These are phyloP conservation scores for Drosophila nebulosa DNA, from an alignment of 1,140 invertebrate species.

Conservation along the genomic window DNA sequence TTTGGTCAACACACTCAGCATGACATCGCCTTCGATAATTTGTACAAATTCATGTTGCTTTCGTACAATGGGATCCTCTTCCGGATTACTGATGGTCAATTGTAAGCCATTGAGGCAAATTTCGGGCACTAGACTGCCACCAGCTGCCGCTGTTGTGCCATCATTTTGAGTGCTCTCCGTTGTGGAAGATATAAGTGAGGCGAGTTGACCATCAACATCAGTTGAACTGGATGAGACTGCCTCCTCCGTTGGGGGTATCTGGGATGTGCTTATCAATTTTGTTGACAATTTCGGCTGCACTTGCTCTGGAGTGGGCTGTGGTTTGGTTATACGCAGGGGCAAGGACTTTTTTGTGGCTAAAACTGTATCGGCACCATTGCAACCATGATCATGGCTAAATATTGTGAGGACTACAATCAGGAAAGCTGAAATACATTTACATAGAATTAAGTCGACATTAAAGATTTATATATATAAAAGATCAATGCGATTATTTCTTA, in stretches of 20 bases:
- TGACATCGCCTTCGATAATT: constrained; percentile 67
- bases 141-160: constrained; percentile 30
- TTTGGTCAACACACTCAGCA: constrained; percentile 68
- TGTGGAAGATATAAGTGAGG: constrained; percentile 52
- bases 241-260: constrained; percentile 32
- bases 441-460: no score
- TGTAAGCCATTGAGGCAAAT: constrained; percentile 70
- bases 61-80: constrained; percentile 41
- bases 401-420: constrained; percentile 22
- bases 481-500: constrained; percentile 28
- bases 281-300: constrained; percentile 20
- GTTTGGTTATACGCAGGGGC: constrained; percentile 59
- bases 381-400: constrained; percentile 23
- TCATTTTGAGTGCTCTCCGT: constrained; percentile 31
- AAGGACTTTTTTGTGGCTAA: constrained; percentile 44
- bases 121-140: constrained; percentile 45
- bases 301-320: constrained; percentile 48
- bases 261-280: constrained; percentile 24
- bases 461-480: no score
- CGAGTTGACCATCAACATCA: constrained; percentile 26
- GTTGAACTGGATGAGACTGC: background rate
- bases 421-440: constrained; percentile 20
- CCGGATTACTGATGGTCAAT: constrained; percentile 29
- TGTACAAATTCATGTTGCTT: constrained; percentile 63
- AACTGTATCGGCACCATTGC: constrained; percentile 14